Conservation (phyloP, 2,797 vertebrate species). For the Myiotriccus ornatus region DNA sequence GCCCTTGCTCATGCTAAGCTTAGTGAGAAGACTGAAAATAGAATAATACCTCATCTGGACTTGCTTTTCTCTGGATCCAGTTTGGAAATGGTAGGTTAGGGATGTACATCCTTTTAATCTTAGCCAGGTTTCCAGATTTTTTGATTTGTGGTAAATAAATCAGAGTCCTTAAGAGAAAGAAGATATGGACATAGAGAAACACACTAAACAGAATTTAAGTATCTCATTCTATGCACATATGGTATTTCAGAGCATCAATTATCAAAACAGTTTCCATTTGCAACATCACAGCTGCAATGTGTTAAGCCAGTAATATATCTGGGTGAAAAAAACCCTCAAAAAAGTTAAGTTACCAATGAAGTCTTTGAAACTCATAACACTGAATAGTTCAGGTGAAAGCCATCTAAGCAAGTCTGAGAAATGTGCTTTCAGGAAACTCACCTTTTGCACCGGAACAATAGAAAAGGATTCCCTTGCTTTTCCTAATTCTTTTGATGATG, state of each 20-base stretch:
- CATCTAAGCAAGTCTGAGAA: background rate
- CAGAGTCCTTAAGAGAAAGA: background rate
- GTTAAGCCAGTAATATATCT: background rate
- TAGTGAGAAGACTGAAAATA: background rate
- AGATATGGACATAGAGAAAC: background rate
- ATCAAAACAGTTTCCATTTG: conserved; percentile 35
- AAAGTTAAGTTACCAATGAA: background rate
- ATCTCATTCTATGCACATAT: background rate
- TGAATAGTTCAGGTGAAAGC: background rate
- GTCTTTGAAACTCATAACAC: background rate
- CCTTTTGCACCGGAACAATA: background rate
- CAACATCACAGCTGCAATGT: background rate
- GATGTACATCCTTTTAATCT: background rate
- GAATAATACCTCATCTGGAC: background rate
- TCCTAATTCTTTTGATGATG: background rate
- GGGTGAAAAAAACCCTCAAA: background rate
- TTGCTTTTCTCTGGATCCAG: background rate
- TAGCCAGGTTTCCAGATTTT: background rate
- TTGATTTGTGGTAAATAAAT: background rate
- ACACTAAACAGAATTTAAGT: background rate
- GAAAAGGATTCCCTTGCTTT: background rate
- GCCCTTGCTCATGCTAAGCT: background rate
- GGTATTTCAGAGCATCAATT: conserved; percentile 24
- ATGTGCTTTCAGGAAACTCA: background rate
- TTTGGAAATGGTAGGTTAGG: background rate